These are phyloP conservation scores for Clostera curtula DNA, from an alignment of 2,888 invertebrate species.

Conservation along the genomic window DNA sequence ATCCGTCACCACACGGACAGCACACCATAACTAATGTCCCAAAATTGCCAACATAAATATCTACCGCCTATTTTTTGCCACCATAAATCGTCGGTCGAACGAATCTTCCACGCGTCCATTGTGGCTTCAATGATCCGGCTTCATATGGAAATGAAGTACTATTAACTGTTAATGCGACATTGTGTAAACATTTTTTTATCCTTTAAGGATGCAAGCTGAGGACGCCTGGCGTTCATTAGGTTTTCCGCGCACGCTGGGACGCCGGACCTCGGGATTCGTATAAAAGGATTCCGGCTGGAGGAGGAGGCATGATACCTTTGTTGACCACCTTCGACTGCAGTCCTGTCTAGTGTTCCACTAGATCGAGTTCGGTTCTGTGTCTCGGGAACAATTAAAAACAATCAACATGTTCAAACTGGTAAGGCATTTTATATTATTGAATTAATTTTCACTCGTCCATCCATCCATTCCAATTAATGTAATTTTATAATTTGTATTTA, in stretches of 20 bases:
- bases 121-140: slow-evolving; percentile 44
- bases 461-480: no score
- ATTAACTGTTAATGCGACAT: slow-evolving; percentile 65
- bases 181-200: slow-evolving; percentile 44
- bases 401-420: slow-evolving; percentile 58
- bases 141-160: slow-evolving; percentile 59
- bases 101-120: slow-evolving; percentile 25
- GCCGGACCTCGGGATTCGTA: slow-evolving; percentile 28
- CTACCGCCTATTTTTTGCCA: slow-evolving; percentile 30
- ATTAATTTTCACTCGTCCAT: no score
- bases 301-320: slow-evolving; percentile 16
- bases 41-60: background rate
- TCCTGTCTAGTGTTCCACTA: slow-evolving; percentile 49
- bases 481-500: slow-evolving; percentile 1
- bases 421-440: slow-evolving; percentile 31
- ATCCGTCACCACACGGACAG: no score
- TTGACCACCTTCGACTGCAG: slow-evolving; percentile 35
- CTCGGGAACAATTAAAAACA: slow-evolving; percentile 7
- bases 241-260: slow-evolving; percentile 61
- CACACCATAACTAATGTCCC: background rate
- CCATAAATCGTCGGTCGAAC: slow-evolving; percentile 30
- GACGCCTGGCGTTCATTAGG: slow-evolving; percentile 43
- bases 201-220: slow-evolving; percentile 41
- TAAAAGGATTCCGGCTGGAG: slow-evolving; percentile 39
- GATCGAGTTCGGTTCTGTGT: slow-evolving; percentile 37